These are phyloP conservation scores for Clarias batrachus DNA, from an alignment of 2,113 vertebrate genomes.

Conservation along the genomic window DNA sequence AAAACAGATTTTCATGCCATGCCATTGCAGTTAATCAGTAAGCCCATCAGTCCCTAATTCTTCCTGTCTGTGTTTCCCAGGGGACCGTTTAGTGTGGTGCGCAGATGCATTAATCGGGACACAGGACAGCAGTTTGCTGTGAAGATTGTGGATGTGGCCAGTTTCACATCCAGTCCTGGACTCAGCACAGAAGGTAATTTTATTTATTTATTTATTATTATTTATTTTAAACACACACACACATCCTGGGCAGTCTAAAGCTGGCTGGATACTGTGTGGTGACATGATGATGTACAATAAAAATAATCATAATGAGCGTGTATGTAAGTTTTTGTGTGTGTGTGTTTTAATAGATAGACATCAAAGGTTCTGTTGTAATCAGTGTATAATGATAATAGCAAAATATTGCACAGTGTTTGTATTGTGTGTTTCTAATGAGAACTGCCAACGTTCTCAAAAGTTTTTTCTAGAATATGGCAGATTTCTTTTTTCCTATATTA, in stretches of 20 bases:
- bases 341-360: not conserved
- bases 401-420: not conserved
- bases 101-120: conserved; percentile 98
- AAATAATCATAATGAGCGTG: not conserved
- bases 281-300: not conserved
- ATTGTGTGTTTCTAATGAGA: not conserved
- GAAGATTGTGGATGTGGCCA: conserved; percentile 99
- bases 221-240: too few species aligned
- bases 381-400: not conserved
- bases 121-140: conserved; percentile 98
- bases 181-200: conserved; percentile 97
- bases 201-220: too few species aligned
- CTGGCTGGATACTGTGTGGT: not conserved
- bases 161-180: conserved; percentile 98
- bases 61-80: conserved; percentile 69
- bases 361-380: not conserved
- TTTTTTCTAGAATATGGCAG: too few species aligned
- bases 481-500: too few species aligned
- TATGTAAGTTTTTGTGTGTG: too few species aligned
- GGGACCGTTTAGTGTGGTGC: conserved; percentile 97
- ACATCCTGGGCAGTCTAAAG: not conserved
- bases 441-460: too few species aligned
- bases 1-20: not conserved
- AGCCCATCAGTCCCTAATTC: not conserved
- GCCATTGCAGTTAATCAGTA: not conserved